A percentile compares a stretch with the other conserved stretches of the same genome.
These are phyloP conservation scores for Ditula angustiorana DNA, from an alignment of 2,888 invertebrate species.

Conservation along the genomic window DNA sequence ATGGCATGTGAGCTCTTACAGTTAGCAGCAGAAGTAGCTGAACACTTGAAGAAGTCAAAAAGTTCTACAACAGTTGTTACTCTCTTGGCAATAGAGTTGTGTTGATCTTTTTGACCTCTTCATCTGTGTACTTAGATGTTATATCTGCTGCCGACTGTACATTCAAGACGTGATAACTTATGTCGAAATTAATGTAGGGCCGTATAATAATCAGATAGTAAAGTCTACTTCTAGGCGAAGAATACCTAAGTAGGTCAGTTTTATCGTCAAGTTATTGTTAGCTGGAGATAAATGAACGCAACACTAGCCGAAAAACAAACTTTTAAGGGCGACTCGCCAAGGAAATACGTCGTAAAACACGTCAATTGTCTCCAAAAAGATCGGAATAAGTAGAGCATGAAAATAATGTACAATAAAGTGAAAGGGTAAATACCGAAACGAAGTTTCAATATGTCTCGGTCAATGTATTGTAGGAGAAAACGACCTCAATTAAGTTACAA, in stretches of 20 bases:
- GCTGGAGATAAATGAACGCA: slow-evolving; percentile 2
- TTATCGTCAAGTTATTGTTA: slow-evolving; percentile 15
- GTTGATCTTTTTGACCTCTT: too few species aligned
- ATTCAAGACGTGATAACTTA: background rate
- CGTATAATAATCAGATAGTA: background rate
- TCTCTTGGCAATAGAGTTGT: too few species aligned
- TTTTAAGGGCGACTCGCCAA: background rate
- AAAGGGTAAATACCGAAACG: slow-evolving; percentile 72
- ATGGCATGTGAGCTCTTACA: too few species aligned
- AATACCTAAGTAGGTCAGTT: slow-evolving; percentile 37
- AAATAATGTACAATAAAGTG: slow-evolving; percentile 81
- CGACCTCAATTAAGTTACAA: slow-evolving; percentile 28
- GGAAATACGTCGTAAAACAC: slow-evolving; percentile 7
- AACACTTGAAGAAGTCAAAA: too few species aligned
- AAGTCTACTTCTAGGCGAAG: slow-evolving; percentile 16
- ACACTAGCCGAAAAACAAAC: background rate
- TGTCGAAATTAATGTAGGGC: background rate
- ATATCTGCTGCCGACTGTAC: background rate
- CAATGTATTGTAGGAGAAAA: slow-evolving; percentile 39
- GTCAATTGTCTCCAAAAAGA: slow-evolving; percentile 47
- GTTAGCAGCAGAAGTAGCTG: too few species aligned
- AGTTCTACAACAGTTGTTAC: too few species aligned
- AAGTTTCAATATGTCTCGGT: slow-evolving; percentile 42
- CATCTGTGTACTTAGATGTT: too few species aligned
- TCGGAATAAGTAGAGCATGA: slow-evolving; percentile 81